Conservation (phyloP, 2,888 invertebrate species). For the Pollenia angustigena region DNA sequence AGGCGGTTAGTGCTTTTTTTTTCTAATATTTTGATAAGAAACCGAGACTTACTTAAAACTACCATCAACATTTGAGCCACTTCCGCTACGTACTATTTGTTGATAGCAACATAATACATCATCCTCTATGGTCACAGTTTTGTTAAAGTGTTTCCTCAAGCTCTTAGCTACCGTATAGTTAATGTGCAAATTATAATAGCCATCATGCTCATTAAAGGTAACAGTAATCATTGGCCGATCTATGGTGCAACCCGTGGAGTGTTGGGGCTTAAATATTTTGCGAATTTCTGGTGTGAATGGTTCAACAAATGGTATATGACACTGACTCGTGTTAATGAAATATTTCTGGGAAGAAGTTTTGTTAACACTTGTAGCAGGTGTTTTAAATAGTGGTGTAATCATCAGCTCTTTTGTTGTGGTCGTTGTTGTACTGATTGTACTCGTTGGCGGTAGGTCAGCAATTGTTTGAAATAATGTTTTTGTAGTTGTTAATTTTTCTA, state of each 20-base stretch:
- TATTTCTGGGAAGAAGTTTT: conserved; percentile 72
- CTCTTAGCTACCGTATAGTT: conserved; percentile 73
- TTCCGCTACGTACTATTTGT: conserved; percentile 78
- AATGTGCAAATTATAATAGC: conserved; percentile 77
- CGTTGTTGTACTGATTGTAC: neutral
- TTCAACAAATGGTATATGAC: conserved; percentile 87
- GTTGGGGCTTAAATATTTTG: conserved; percentile 84
- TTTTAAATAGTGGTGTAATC: neutral
- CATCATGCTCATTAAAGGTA: conserved; percentile 74
- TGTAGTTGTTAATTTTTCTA: conserved; percentile 24
- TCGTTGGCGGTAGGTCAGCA: conserved; percentile 19
- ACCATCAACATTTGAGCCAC: conserved; percentile 77
- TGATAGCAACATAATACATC: conserved; percentile 81
- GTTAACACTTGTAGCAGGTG: conserved; percentile 11
- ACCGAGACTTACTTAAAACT: conserved; percentile 77
- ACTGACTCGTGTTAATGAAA: conserved; percentile 85
- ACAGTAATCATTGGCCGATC: conserved; percentile 78
- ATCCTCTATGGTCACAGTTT: conserved; percentile 57
- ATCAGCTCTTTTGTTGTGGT: conserved; percentile 1
- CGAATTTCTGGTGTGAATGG: conserved; percentile 85
- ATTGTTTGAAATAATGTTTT: conserved; percentile 25
- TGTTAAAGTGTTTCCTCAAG: conserved; percentile 28
- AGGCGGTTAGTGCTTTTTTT: no score
- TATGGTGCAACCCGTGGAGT: conserved; percentile 84
- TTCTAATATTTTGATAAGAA: conserved; percentile 11